Conservation (phyloP, 1,140 invertebrate species). For the Amphibalanus amphitrite region DNA sequence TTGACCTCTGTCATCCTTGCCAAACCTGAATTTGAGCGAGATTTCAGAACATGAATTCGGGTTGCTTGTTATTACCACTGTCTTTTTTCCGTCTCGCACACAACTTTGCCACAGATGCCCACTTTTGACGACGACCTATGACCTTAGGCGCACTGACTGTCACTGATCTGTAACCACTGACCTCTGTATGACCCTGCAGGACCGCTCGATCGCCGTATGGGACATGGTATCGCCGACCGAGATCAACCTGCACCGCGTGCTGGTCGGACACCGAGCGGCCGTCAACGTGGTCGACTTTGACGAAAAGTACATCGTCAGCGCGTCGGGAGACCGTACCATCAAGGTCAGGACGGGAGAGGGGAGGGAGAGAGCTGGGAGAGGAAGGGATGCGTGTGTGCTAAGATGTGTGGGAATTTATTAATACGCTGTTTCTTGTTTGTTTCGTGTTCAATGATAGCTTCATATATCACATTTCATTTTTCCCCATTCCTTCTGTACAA, state of each 20-base stretch:
- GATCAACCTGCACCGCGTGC: conserved; percentile 81
- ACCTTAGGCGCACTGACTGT: too few relatives aligned
- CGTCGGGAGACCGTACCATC: conserved; percentile 97
- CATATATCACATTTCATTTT: background rate
- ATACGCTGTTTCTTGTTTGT: background rate
- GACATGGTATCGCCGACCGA: conserved; percentile 96
- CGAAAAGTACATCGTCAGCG: conserved; percentile 98
- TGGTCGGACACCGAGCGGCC: conserved; percentile 94
- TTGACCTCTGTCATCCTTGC: too few relatives aligned
- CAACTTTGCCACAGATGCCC: too few relatives aligned
- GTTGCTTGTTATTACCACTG: too few relatives aligned
- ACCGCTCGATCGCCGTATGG: conserved; percentile 98
- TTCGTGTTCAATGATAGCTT: background rate
- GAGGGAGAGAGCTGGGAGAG: background rate
- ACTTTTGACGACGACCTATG: too few relatives aligned
- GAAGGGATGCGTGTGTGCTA: background rate
- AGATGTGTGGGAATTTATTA: too few relatives aligned
- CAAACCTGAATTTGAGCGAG: too few relatives aligned
- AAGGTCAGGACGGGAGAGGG: conserved; percentile 40
- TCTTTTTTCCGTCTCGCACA: too few relatives aligned
- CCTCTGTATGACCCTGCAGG: conserved; percentile 38
- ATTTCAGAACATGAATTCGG: too few relatives aligned
- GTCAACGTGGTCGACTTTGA: conserved; percentile 99
- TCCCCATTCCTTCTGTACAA: too few relatives aligned
- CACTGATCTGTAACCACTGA: too few relatives aligned